phyloP scores from a whole-genome alignment of 2,888 invertebrate species.

The Nasonia oneida region DNA sequence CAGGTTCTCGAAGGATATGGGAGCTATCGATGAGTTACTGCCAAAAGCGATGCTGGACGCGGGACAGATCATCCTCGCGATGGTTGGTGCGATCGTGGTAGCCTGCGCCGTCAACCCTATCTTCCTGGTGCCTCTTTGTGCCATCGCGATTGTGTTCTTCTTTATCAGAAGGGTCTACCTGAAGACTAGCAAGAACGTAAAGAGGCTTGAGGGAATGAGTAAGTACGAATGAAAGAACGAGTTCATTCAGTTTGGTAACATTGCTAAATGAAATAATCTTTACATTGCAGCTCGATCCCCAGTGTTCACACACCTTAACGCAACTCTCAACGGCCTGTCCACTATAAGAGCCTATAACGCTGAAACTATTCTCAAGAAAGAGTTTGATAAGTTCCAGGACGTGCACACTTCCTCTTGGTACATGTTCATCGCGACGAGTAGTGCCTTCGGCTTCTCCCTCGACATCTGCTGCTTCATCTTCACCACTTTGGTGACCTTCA shows the following conservation, averaged over 20 bases:
- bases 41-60: constrained; percentile 85
- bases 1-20: constrained; percentile 92
- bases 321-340: constrained; percentile 87
- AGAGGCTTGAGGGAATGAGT: constrained; percentile 84
- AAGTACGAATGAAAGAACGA: constrained; percentile 68
- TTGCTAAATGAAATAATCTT: neutral
- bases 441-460: constrained; percentile 81
- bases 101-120: constrained; percentile 84
- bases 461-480: constrained; percentile 85
- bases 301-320: constrained; percentile 88
- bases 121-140: constrained; percentile 82
- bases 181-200: constrained; percentile 87
- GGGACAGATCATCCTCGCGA: constrained; percentile 78
- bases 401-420: constrained; percentile 79
- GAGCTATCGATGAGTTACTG: constrained; percentile 87
- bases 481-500: constrained; percentile 84
- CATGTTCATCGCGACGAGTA: constrained; percentile 79
- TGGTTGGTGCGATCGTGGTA: constrained; percentile 83
- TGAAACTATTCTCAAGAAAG: constrained; percentile 83
- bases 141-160: constrained; percentile 82
- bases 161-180: constrained; percentile 84
- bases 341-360: constrained; percentile 88
- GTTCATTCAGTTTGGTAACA: neutral
- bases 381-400: constrained; percentile 83
- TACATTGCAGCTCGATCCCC: constrained; percentile 85